phyloP scores from a whole-genome alignment of 2,113 vertebrate species.

The Geothlypis trichas region DNA sequence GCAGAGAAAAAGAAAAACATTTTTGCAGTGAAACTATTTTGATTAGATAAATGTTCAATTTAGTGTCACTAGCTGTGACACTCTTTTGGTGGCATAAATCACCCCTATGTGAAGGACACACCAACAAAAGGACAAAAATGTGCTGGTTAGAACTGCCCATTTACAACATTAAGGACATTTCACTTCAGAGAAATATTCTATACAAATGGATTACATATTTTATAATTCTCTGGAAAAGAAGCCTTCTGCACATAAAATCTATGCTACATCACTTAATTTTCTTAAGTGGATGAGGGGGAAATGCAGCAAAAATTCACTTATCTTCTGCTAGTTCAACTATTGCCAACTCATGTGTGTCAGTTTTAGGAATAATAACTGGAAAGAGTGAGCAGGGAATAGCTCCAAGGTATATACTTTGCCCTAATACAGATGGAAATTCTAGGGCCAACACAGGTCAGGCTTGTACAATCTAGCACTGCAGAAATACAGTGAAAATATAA shows the following conservation, averaged over 20 bases:
- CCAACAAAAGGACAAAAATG: not conserved
- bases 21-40: not conserved
- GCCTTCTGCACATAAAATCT: slow-evolving; percentile 5
- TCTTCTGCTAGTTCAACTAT: not conserved
- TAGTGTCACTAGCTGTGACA: not conserved
- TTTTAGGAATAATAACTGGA: not conserved
- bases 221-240: not conserved
- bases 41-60: not conserved
- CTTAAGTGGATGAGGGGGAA: not conserved
- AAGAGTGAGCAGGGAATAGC: not conserved
- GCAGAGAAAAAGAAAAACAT: not conserved
- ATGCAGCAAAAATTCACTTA: not conserved
- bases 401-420: not conserved
- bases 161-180: not conserved
- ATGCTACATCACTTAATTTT: not conserved
- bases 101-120: not conserved
- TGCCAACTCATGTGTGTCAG: not conserved
- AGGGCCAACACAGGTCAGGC: not conserved
- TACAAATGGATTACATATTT: not conserved
- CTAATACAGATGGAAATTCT: not conserved
- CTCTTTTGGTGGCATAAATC: not conserved
- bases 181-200: not conserved
- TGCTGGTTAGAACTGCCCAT: not conserved
- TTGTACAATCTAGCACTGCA: not conserved
- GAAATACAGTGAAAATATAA: not conserved